phyloP scores from a whole-genome alignment of 2,797 vertebrate species.

The Chelidonichthys spinosus region DNA sequence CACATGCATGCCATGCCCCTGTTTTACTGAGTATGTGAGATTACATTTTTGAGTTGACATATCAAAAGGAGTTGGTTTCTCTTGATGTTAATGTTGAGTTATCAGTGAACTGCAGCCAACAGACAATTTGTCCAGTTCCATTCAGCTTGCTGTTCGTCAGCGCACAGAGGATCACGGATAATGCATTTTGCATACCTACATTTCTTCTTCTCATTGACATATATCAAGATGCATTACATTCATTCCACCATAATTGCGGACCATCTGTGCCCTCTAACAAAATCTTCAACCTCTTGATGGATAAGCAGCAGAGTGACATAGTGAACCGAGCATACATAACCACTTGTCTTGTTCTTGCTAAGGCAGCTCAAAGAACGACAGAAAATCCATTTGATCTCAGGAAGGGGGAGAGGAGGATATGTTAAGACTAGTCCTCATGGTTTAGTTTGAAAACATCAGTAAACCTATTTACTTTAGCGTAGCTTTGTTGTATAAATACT shows the following conservation, averaged over 20 bases:
- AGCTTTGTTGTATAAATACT: background rate
- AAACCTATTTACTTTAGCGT: conserved; percentile 9
- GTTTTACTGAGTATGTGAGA: conserved; percentile 34
- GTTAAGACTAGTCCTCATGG: conserved; percentile 52
- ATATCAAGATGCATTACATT: conserved; percentile 78
- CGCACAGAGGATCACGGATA: conserved; percentile 56
- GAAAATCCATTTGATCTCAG: conserved; percentile 75
- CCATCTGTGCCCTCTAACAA: conserved; percentile 80
- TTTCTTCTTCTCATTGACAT: conserved; percentile 72
- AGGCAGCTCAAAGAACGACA: conserved; percentile 69
- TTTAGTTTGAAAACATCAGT: conserved; percentile 47
- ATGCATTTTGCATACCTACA: conserved; percentile 73
- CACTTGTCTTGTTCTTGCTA: conserved; percentile 71
- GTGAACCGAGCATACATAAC: conserved; percentile 57
- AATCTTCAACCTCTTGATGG: conserved; percentile 74
- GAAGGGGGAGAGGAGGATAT: conserved; percentile 55
- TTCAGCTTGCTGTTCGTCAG: conserved; percentile 58
- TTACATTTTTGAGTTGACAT: conserved; percentile 35
- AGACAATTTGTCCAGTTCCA: conserved; percentile 62
- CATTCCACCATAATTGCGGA: conserved; percentile 78
- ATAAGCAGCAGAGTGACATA: conserved; percentile 70
- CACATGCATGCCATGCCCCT: conserved; percentile 42
- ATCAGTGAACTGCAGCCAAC: conserved; percentile 56
- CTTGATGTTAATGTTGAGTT: conserved; percentile 46
- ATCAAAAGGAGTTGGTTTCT: conserved; percentile 31